A percentile compares a stretch with the other conserved stretches of the same genome.
Conservation (phyloP, 1,140 invertebrate genomes). For the Berghia stephanieae region DNA sequence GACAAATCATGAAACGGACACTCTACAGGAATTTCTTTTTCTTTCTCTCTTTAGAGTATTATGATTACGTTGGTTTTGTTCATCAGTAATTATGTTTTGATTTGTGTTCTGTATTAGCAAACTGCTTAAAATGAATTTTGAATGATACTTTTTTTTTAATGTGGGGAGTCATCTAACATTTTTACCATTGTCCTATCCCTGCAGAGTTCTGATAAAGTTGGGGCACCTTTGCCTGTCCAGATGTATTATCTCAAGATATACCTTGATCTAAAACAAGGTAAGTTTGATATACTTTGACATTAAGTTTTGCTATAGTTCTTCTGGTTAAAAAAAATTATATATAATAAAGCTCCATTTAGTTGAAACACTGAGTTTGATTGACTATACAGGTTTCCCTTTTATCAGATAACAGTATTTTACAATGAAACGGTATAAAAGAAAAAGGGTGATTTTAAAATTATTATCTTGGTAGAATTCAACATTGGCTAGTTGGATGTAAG, state of each 20-base stretch:
- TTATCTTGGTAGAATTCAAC: too few relatives aligned
- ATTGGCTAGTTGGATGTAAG: too few relatives aligned
- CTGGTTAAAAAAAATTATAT: not conserved
- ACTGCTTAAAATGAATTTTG: not conserved
- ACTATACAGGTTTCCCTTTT: not conserved
- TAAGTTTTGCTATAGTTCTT: not conserved
- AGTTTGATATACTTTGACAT: conserved; percentile 9
- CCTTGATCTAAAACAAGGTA: conserved; percentile 65
- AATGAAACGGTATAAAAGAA: not conserved
- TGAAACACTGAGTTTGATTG: not conserved
- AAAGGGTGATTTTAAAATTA: not conserved
- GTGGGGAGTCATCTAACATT: not conserved
- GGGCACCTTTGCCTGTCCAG: conserved; percentile 62
- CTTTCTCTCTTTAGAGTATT: too few relatives aligned
- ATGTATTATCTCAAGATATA: conserved; percentile 65
- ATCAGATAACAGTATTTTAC: not conserved
- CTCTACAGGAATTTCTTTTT: too few relatives aligned
- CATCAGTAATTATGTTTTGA: not conserved
- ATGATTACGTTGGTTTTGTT: not conserved
- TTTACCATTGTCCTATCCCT: conserved; percentile 24
- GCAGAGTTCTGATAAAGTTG: conserved; percentile 70
- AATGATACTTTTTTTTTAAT: not conserved
- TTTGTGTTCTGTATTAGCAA: not conserved
- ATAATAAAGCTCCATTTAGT: not conserved
- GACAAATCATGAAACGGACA: too few relatives aligned